Conservation (phyloP, 2,888 invertebrate genomes). For the Hemistola chrysoprasaria region DNA sequence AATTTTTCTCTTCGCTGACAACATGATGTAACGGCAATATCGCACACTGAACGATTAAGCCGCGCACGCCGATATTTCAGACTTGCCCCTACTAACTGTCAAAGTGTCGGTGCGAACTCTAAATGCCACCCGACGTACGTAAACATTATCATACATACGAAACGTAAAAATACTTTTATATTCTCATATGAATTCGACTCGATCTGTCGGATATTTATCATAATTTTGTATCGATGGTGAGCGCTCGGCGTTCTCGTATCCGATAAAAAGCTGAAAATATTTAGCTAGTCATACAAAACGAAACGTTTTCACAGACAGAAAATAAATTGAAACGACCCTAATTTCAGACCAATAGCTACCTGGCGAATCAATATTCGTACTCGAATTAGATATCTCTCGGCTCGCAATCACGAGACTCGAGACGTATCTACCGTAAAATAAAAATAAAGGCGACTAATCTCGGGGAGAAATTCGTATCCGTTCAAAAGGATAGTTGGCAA, state of each 20-base stretch:
- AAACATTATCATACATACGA: slow-evolving; percentile 24
- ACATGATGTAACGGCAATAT: slow-evolving; percentile 82
- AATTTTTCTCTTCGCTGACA: slow-evolving; percentile 81
- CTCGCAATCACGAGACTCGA: slow-evolving; percentile 35
- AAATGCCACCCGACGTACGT: slow-evolving; percentile 28
- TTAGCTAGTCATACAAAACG: slow-evolving; percentile 18
- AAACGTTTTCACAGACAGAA: slow-evolving; percentile 15
- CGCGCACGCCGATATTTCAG: slow-evolving; percentile 80
- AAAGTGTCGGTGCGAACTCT: slow-evolving; percentile 70
- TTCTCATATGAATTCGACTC: slow-evolving; percentile 27
- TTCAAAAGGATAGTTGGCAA: slow-evolving; percentile 64
- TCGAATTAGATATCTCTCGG: slow-evolving; percentile 23
- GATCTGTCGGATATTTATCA: slow-evolving; percentile 39
- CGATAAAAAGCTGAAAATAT: slow-evolving; percentile 23
- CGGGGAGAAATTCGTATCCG: slow-evolving; percentile 54
- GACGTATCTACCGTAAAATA: slow-evolving; percentile 56
- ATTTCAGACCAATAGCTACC: slow-evolving; percentile 17
- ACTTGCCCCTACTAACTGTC: slow-evolving; percentile 80
- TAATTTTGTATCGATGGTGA: slow-evolving; percentile 41
- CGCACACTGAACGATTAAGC: slow-evolving; percentile 81
- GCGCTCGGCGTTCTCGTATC: slow-evolving; percentile 23
- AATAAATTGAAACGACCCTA: slow-evolving; percentile 18
- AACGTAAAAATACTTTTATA: slow-evolving; percentile 17
- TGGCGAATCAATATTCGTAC: slow-evolving; percentile 17
- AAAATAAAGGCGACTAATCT: slow-evolving; percentile 63